phyloP scores from a whole-genome alignment of 2,888 invertebrate genomes.

The Catotricha subobsoleta region DNA sequence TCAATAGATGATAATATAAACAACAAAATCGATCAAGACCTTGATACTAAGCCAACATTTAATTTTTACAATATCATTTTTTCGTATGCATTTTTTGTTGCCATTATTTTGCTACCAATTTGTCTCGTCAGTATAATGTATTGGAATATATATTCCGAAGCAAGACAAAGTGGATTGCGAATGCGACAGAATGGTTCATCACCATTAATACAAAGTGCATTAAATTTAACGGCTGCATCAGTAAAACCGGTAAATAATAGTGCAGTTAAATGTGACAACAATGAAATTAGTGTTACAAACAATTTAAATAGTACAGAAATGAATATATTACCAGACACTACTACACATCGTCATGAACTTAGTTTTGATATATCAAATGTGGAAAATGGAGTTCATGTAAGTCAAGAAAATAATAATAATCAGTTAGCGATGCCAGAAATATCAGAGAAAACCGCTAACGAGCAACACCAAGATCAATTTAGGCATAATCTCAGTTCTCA shows the following conservation, averaged over 20 bases:
- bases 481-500: not conserved
- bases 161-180: conserved; percentile 27
- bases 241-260: not conserved
- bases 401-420: not conserved
- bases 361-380: conserved; percentile 4
- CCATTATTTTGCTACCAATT: conserved; percentile 28
- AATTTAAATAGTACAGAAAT: not conserved
- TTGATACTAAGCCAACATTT: not conserved
- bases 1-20: no score
- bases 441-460: no score
- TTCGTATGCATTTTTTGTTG: conserved; percentile 25
- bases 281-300: conserved; percentile 1
- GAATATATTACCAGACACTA: not conserved
- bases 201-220: conserved; percentile 27
- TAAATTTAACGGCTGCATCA: conserved; percentile 20
- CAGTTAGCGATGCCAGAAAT: not conserved
- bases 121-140: conserved; percentile 30
- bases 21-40: no score
- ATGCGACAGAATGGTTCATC: conserved; percentile 31
- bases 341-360: not conserved
- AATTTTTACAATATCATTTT: conserved; percentile 20
- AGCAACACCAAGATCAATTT: conserved; percentile 12
- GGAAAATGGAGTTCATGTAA: not conserved
- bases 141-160: conserved; percentile 30
- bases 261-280: conserved; percentile 17